Evolutionary conservation across 2,888 invertebrate genomes (phyloP).

Genomic region (Iselma pallidipennis): DNA sequence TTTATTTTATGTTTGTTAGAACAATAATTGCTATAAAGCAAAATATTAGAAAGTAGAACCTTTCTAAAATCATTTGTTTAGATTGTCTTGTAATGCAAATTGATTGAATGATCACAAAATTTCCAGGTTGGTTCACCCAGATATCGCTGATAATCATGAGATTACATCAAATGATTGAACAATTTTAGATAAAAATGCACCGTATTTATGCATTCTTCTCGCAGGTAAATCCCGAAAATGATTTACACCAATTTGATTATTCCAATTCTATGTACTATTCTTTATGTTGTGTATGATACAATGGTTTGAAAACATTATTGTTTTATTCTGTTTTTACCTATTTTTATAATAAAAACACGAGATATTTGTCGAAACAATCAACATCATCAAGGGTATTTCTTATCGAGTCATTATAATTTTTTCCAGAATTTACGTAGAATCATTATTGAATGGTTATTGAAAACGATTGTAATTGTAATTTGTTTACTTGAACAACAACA

Average conservation of each 20-base stretch:
- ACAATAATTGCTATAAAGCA: no score
- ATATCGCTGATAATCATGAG: no score
- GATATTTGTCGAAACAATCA: slow-evolving; percentile 42
- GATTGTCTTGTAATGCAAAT: no score
- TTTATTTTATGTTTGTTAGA: no score
- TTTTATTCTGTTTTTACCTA: slow-evolving; percentile 53
- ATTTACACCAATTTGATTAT: not conserved
- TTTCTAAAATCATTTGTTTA: no score
- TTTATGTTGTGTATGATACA: slow-evolving; percentile 47
- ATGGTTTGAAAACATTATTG: slow-evolving; percentile 50
- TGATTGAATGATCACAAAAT: no score
- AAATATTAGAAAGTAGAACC: no score
- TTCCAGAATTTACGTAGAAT: slow-evolving; percentile 61
- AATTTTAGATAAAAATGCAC: slow-evolving; percentile 47
- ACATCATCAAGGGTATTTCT: slow-evolving; percentile 25
- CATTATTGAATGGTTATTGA: slow-evolving; percentile 77
- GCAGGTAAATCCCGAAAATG: slow-evolving; percentile 41
- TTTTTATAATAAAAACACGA: slow-evolving; percentile 47
- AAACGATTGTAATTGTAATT: slow-evolving; percentile 64
- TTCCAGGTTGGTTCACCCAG: no score
- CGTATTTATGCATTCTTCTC: slow-evolving; percentile 49
- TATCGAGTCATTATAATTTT: slow-evolving; percentile 28
- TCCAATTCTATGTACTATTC: slow-evolving; percentile 47
- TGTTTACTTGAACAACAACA: slow-evolving; percentile 76
- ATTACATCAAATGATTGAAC: slow-evolving; percentile 32